Evolutionary conservation across 2,888 invertebrate genomes (phyloP), one percentile per base, ranked within the genome.

Genomic region (Hirudinaria manillensis): DNA sequence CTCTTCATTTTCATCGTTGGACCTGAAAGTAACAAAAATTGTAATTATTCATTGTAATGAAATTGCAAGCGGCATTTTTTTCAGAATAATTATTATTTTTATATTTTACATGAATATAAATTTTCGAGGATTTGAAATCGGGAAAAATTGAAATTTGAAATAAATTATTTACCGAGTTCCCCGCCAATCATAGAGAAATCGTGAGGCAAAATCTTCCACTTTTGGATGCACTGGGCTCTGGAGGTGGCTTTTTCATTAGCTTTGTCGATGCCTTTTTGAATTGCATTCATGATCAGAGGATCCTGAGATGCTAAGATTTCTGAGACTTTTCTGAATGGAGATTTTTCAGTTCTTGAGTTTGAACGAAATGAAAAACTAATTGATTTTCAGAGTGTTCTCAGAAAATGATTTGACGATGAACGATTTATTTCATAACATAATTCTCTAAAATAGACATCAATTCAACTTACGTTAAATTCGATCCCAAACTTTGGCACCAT

Each of bases 1-100:
- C 94, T 89, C 85, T 91, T 92, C 65, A 94, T 86, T 87, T 95
- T 94, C 83, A 94, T 87, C 73, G 94, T 94, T 77, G 94, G 94
- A 68, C 93, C 92, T 92, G 87, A 75, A 87, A 88, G n/a, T 24
- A 29, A 29, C 55, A 3, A 38, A 29, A n/a, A 68, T 68, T 45
- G 45, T 45, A 45, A 38, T 38, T 6, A 38, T 6, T 38, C 38
- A 38, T 6, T 6, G 3, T 38, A 6, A 38, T 38, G 10, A 38
- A 38, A 7, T 16, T 27, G 27, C 56, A 24, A 56, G 13, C 27
- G 13, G 3, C 13, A 56, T 56, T 53, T 53, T 53, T 53, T 53
- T 53, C 53, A 53, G 21, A 53, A 16, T 21, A 53, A 53, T 16
- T 16, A 16, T 53, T n/a, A n/a, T n/a, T n/a, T n/a, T n/a, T n/a